Percentiles rank a stretch among this genome's conserved stretches.
These are phyloP conservation scores for Platyscapa corneri DNA, from an alignment of 1,140 invertebrate species.

Conservation along the genomic window DNA sequence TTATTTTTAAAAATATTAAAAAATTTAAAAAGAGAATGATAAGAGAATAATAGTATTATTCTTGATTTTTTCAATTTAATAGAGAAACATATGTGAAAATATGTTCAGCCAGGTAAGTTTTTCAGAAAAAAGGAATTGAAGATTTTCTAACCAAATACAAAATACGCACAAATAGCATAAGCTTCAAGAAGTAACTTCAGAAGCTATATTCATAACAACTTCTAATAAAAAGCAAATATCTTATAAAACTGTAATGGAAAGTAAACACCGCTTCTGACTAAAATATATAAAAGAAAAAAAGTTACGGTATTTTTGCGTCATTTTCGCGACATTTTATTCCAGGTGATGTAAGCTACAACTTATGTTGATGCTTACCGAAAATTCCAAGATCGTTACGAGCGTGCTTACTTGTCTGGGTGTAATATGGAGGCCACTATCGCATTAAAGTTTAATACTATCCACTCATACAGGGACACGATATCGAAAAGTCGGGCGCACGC, in stretches of 20 bases:
- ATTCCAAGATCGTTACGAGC: not conserved
- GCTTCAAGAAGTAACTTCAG: not conserved
- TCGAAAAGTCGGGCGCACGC: not conserved
- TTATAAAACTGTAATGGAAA: slow-evolving; percentile 19
- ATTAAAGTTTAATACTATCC: slow-evolving; percentile 18
- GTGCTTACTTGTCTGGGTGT: not conserved
- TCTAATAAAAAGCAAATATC: slow-evolving; percentile 22
- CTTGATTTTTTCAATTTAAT: no score
- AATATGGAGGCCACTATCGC: not conserved
- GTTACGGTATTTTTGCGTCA: not conserved
- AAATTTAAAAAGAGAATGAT: no score
- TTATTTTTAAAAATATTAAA: no score
- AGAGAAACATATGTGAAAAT: no score
- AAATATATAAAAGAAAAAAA: not conserved
- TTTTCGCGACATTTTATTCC: not conserved
- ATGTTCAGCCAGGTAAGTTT: no score
- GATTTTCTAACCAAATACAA: not conserved
- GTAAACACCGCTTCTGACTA: not conserved
- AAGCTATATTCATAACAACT: not conserved
- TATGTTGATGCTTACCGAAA: not conserved
- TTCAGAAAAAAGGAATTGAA: not conserved
- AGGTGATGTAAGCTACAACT: no score
- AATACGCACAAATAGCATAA: not conserved
- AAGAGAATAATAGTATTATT: not conserved
- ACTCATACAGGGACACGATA: not conserved